A percentile compares a stretch with the other conserved stretches of the same genome.
Evolutionary conservation across 2,113 vertebrate genomes (phyloP).

Genomic region (Peromyscus californicus): DNA sequence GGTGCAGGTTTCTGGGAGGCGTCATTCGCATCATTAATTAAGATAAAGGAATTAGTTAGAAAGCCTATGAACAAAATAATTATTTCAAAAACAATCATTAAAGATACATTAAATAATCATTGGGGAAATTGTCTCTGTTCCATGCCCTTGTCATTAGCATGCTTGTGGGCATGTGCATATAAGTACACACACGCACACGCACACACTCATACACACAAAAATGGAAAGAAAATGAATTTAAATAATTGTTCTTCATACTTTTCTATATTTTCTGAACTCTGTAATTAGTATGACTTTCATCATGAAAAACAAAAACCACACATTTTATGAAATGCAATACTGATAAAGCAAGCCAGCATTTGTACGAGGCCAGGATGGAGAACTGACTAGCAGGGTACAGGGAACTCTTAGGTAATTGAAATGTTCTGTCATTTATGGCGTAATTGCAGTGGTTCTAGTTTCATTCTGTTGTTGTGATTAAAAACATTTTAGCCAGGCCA

Average conservation of each 20-base stretch:
- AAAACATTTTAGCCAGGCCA: not conserved
- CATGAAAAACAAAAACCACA: not conserved
- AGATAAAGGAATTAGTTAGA: not conserved
- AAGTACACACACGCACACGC: not conserved
- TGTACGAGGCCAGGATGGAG: not conserved
- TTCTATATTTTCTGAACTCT: not conserved
- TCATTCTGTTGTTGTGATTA: not conserved
- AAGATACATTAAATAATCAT: not conserved
- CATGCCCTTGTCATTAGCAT: not conserved
- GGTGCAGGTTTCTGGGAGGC: not conserved
- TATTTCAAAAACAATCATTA: not conserved
- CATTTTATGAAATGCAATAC: not conserved
- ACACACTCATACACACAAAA: not conserved
- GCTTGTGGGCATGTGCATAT: not conserved
- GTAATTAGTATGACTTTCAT: not conserved
- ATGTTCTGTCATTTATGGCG: not conserved
- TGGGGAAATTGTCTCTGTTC: not conserved
- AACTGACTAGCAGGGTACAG: not conserved
- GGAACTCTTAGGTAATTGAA: not conserved
- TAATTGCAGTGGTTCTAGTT: not conserved
- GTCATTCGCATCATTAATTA: constrained; percentile 41
- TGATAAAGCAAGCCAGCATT: not conserved
- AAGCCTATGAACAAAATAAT: not conserved
- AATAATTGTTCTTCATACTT: not conserved
- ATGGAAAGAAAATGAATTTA: not conserved